These are phyloP conservation scores for Macaria notata DNA, from an alignment of 2,888 invertebrate species.

Conservation along the genomic window DNA sequence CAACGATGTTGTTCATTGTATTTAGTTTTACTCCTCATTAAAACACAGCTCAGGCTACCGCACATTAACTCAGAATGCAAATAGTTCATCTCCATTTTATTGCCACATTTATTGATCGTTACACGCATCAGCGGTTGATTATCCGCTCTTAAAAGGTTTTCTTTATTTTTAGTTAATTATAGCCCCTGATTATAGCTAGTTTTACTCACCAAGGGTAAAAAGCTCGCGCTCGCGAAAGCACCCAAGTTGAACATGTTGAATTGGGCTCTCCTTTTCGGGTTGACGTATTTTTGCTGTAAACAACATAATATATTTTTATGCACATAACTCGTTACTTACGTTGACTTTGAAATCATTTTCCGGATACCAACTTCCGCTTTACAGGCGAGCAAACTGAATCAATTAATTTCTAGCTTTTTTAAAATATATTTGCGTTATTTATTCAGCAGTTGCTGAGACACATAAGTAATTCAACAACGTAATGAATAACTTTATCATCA, in stretches of 20 bases:
- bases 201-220: conserved; percentile 63
- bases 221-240: conserved; percentile 62
- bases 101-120: not conserved
- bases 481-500: no score
- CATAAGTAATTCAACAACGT: no score
- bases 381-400: conserved; percentile 21
- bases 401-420: no score
- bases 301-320: conserved; percentile 16
- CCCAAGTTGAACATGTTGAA: conserved; percentile 66
- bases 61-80: not conserved
- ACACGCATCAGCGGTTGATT: conserved; percentile 1
- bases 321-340: not conserved
- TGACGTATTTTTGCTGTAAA: conserved; percentile 61
- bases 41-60: no score
- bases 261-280: conserved; percentile 63
- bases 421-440: no score
- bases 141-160: conserved; percentile 7
- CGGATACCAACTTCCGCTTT: conserved; percentile 9
- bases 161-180: conserved; percentile 1
- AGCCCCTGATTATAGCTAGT: not conserved
- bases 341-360: conserved; percentile 6
- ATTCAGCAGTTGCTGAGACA: no score
- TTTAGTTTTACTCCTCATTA: no score
- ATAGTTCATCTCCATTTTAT: conserved; percentile 8
- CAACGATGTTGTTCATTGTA: no score